Base-by-base conservation (phyloP, 2,797 vertebrate species). In the Crypturellus tataupa region DNA sequence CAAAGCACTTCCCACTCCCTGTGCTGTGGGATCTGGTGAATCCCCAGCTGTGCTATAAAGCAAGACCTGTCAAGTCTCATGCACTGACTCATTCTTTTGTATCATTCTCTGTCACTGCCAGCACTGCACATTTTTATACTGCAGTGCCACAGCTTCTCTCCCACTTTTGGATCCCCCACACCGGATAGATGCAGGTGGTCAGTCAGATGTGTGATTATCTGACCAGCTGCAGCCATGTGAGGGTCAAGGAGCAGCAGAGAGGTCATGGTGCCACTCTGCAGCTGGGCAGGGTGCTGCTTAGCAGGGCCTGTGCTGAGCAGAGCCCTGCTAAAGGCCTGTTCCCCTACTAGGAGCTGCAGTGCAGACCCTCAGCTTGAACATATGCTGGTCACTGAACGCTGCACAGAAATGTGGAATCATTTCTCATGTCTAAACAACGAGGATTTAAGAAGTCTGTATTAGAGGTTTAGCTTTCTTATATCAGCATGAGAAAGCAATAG, bases 161-260 rank as follows among this genome's bases (percentile, higher is more conserved):
- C 58, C 71, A 6, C 42, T 87, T 68, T 37, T 9, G 90, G 85
- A 79, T 95, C 88, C 88, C 95, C 77, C 80, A 42, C 90, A 53
- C 7, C 64, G 56, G 42, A 63, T 27, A 60, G 42, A 67, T 27
- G 93, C 95, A 96, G 95, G 93, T 95, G 96, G 67, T 96, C 94
- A 86, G 80, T 70, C 76, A 67, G 82, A 89, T 84, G 35, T 4
- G 60, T 29, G 90, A 93, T 96, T 96, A 82, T 94, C 68, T 79
- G 93, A 44, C 67, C 96, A 95, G 94, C 94, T 96, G 96, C 94
- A 58, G 70, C 83, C 94, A n/a, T 88, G 85, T 53, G 51, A 73
- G 94, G 96, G 95, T 96, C 95, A 96, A 58, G 94, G 96, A 96
- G 96, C 95, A 96, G 77, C 21, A 35, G 90, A 86, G 80, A 96